A percentile compares a stretch with the other conserved stretches of the same genome.
These are phyloP conservation scores for Synergus umbraculus DNA, from an alignment of 2,888 invertebrate genomes.

Conservation along the genomic window DNA sequence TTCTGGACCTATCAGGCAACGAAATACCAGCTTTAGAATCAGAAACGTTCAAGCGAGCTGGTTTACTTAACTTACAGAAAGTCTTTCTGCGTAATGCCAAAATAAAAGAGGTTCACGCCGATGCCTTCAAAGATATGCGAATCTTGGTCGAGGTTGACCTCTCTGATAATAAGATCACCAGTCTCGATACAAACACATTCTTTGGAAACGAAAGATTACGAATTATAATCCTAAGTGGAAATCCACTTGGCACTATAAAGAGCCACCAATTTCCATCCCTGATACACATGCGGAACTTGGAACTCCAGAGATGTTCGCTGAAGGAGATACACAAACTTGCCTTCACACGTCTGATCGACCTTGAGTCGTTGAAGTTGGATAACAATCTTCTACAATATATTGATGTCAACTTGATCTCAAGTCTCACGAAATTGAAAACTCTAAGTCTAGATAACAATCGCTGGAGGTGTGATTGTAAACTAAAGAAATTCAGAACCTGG, in stretches of 20 bases:
- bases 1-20: slow-evolving; percentile 90
- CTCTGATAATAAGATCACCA: slow-evolving; percentile 88
- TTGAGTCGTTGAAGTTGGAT: slow-evolving; percentile 89
- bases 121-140: slow-evolving; percentile 91
- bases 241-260: slow-evolving; percentile 86
- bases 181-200: slow-evolving; percentile 88
- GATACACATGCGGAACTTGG: slow-evolving; percentile 88
- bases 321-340: slow-evolving; percentile 87
- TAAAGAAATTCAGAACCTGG: slow-evolving; percentile 91
- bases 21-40: slow-evolving; percentile 86
- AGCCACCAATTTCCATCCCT: slow-evolving; percentile 90
- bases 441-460: slow-evolving; percentile 90
- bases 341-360: slow-evolving; percentile 85
- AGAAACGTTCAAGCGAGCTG: slow-evolving; percentile 88
- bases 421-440: slow-evolving; percentile 88
- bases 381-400: slow-evolving; percentile 87
- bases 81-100: slow-evolving; percentile 88
- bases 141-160: slow-evolving; percentile 93
- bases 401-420: slow-evolving; percentile 83
- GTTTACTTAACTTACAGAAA: slow-evolving; percentile 90
- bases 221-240: slow-evolving; percentile 88
- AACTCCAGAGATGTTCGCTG: slow-evolving; percentile 89
- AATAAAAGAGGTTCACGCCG: slow-evolving; percentile 86
- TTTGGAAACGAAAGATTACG: slow-evolving; percentile 90
- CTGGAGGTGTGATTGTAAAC: slow-evolving; percentile 93